phyloP scores from a whole-genome alignment of 2,113 vertebrate species.

The Peucedramus taeniatus region DNA sequence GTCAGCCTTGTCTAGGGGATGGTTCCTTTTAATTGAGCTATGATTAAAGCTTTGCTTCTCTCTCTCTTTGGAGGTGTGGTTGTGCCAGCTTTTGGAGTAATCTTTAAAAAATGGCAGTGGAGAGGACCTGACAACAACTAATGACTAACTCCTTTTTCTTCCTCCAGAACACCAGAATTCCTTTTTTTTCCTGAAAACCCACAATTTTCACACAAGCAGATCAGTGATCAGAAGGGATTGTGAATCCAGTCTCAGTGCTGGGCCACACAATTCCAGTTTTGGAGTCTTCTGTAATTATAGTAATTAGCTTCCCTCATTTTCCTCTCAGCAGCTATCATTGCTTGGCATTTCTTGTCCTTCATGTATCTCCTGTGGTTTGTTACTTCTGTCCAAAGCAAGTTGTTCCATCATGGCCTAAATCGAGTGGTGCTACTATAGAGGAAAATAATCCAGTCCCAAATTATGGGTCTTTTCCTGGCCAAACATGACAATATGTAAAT shows the following conservation, averaged over 20 bases:
- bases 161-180: background rate
- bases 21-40: constrained; percentile 2
- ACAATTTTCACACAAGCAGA: background rate
- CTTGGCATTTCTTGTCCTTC: background rate
- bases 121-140: background rate
- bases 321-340: background rate
- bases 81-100: background rate
- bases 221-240: background rate
- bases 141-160: background rate
- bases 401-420: background rate
- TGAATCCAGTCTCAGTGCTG: background rate
- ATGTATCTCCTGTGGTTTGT: background rate
- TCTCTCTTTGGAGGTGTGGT: background rate
- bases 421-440: rapidly evolving
- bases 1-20: background rate
- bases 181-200: background rate
- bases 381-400: background rate
- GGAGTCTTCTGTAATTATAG: background rate
- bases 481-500: background rate
- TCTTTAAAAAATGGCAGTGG: background rate
- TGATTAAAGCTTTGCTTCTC: background rate
- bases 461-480: background rate
- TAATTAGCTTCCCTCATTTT: background rate
- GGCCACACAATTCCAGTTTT: background rate
- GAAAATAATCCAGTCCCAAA: background rate